Conservation (phyloP, 2,888 invertebrate genomes). For the Metellina segmentata region DNA sequence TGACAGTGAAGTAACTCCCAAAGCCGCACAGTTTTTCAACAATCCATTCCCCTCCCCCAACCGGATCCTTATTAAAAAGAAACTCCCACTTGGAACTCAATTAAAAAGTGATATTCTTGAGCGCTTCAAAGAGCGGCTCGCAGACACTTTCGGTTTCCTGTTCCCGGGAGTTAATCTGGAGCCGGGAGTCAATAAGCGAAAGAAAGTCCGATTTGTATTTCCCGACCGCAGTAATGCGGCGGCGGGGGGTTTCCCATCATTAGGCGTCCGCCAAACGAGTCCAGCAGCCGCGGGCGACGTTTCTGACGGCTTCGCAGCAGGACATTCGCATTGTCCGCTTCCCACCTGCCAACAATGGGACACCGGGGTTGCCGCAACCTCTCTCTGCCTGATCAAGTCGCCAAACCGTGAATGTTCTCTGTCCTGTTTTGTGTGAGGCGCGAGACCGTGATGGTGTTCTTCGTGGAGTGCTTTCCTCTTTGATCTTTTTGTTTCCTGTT, state of each 20-base stretch:
- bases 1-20: too few species aligned
- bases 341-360: conserved; percentile 73
- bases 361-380: conserved; percentile 28
- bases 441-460: background rate
- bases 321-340: conserved; percentile 68
- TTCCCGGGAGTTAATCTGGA: too few species aligned
- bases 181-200: conserved; percentile 8
- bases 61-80: too few species aligned
- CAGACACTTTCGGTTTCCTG: too few species aligned
- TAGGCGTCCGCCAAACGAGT: conserved; percentile 68
- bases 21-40: too few species aligned
- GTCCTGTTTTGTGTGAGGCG: background rate
- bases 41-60: too few species aligned
- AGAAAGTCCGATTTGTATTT: conserved; percentile 38
- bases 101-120: background rate
- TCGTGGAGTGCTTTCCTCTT: background rate
- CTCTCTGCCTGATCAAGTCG: conserved; percentile 8
- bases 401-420: conserved; percentile 15
- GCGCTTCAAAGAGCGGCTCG: too few species aligned
- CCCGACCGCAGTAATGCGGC: conserved; percentile 12
- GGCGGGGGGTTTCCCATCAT: conserved; percentile 62
- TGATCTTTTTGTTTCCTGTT: too few species aligned
- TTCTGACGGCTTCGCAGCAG: conserved; percentile 64
- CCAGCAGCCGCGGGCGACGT: conserved; percentile 69
- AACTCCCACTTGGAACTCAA: background rate